A percentile compares a stretch with the other conserved stretches of the same genome.
Conservation (phyloP, 1,140 invertebrate species). For the Macrobrachium nipponense region DNA sequence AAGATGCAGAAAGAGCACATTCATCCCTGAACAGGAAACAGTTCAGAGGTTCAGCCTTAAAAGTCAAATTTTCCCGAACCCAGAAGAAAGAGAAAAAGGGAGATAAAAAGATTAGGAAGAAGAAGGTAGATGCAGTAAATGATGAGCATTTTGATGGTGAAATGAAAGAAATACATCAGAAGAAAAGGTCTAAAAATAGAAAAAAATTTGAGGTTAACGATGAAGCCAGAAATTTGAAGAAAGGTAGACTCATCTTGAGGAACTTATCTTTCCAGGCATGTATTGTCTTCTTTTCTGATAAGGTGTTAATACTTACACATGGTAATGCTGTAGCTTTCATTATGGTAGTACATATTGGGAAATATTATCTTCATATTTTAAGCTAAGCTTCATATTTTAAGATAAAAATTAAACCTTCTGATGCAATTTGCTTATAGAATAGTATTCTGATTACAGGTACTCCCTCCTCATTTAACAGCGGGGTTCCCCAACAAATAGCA, state of each 20-base stretch:
- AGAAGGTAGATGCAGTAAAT: background rate
- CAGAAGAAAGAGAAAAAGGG: background rate
- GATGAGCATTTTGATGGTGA: background rate
- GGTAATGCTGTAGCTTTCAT: no score
- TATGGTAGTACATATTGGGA: no score
- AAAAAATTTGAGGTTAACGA: background rate
- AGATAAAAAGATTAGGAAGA: background rate
- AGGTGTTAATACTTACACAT: background rate
- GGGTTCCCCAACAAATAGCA: no score
- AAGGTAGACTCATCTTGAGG: constrained; percentile 47
- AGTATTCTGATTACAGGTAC: no score
- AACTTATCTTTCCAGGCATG: constrained; percentile 42
- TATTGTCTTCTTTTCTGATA: background rate
- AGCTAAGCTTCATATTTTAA: no score
- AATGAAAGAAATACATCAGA: background rate
- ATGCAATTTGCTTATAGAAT: no score
- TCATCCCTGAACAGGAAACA: background rate
- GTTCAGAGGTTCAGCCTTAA: constrained; percentile 19
- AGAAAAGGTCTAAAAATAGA: background rate
- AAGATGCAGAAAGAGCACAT: constrained; percentile 18
- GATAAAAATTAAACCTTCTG: no score
- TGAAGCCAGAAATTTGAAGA: background rate
- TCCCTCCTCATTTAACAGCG: no score
- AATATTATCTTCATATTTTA: no score
- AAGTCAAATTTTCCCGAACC: constrained; percentile 19